Base-by-base conservation (phyloP, 2,797 vertebrate genomes). In the Alauda arvensis region DNA sequence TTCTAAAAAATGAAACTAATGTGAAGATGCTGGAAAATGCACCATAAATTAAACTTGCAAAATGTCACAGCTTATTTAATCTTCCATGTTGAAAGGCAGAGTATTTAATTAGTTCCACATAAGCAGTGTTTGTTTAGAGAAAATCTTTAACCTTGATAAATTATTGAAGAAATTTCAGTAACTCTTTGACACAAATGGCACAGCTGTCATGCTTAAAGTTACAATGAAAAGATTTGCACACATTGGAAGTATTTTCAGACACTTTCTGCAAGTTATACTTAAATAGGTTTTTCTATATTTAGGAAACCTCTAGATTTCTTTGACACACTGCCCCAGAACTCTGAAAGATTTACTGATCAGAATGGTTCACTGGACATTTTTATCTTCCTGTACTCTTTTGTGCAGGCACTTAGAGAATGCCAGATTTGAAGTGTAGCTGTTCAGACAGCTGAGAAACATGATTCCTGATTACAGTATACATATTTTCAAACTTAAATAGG, bases 401-500 rank as follows among this genome's bases (percentile, higher is more conserved):
- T 77, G 57, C 46, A 88, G 33, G 28, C 16, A 26, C 51, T 74
- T 86, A 57, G 53, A 67, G 56, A 83, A 60, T 37, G 33, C 9
- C 52, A 43, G 37, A 57, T 24, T 62, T 80, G 62, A 42, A 72
- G 10, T 11, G 39, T 56, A 77, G 43, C n/a, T 71, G 23, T 65
- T 91, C 48, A 77, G 61, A 77, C 46, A 84, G 78, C 78, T 69
- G 42, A 89, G 77, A 89, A 91, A 74, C 53, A 65, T 28, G 28
- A 43, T 46, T 93, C n/a, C 48, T 88, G 69, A 65, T 83, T 91
- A 77, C 45, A 68, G 55, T 34, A 67, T 56, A 83, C 46, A 20
- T 40, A 65, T 78, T 83, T 87, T 89, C 55, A 51, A 91, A 80
- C n/a, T 84, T 85, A 89, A 93, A 83, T 69, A 88, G 76, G 61